Evolutionary conservation across 2,113 vertebrate species (phyloP).

Genomic region (Perccottus glenii): DNA sequence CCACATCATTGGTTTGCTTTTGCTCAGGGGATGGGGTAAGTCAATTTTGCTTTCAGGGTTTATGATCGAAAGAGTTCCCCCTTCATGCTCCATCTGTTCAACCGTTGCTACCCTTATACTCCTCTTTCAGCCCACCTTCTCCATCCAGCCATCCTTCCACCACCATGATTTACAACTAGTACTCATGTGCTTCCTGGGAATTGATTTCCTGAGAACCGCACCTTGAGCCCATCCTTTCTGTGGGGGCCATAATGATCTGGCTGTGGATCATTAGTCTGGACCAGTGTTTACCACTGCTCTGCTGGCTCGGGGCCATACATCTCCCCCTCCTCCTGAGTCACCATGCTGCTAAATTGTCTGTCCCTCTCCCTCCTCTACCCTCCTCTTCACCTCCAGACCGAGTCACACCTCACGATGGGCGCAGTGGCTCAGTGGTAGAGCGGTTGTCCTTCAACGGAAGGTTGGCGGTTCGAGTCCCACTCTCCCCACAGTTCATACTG

Average conservation of each 20-base stretch:
- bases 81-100: slow-evolving; percentile 54
- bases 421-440: too few species aligned
- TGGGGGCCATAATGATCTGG: slow-evolving; percentile 78
- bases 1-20: slow-evolving; percentile 67
- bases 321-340: slow-evolving; percentile 58
- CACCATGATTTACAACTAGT: slow-evolving; percentile 73
- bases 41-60: slow-evolving; percentile 69
- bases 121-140: slow-evolving; percentile 43
- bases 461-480: too few species aligned
- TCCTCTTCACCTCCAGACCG: slow-evolving; percentile 33
- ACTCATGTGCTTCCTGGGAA: slow-evolving; percentile 73
- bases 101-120: slow-evolving; percentile 25
- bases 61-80: slow-evolving; percentile 70
- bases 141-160: slow-evolving; percentile 55
- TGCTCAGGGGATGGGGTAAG: slow-evolving; percentile 35
- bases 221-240: slow-evolving; percentile 74
- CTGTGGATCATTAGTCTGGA: slow-evolving; percentile 81
- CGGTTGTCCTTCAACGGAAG: too few species aligned
- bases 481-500: too few species aligned
- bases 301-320: slow-evolving; percentile 74
- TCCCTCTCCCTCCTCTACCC: slow-evolving; percentile 52
- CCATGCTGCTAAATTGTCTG: slow-evolving; percentile 68
- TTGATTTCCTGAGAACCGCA: slow-evolving; percentile 78
- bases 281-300: slow-evolving; percentile 78
- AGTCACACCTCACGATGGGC: slow-evolving; percentile 64